Conservation (phyloP, 2,113 vertebrate species). For the Podiceps cristatus region DNA sequence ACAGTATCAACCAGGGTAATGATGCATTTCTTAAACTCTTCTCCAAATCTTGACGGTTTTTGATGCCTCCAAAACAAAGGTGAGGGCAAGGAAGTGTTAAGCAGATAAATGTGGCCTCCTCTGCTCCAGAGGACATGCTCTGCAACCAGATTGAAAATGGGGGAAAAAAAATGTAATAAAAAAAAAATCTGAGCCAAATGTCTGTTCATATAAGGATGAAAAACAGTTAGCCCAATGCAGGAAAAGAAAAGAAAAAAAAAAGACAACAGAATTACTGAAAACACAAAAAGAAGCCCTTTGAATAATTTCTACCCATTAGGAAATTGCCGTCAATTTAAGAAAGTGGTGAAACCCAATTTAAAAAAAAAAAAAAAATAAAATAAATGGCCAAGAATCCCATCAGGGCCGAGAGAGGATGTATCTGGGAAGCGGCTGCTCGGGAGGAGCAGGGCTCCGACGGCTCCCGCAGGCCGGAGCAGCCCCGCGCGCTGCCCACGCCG, state of each 20-base stretch:
- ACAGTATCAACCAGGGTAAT: accelerated
- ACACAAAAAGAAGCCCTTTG: neutral
- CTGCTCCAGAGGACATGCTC: neutral
- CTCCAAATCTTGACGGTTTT: neutral
- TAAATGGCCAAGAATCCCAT: neutral
- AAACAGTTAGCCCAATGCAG: neutral
- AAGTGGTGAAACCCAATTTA: neutral
- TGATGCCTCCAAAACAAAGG: neutral
- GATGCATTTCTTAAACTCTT: neutral
- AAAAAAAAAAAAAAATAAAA: no score
- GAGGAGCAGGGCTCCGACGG: neutral
- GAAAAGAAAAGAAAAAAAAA: neutral
- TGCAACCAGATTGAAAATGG: neutral
- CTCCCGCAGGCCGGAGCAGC: neutral
- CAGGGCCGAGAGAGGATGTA: neutral
- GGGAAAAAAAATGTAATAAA: neutral
- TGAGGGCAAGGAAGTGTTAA: neutral
- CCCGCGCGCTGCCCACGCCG: accelerated
- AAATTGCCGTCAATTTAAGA: neutral
- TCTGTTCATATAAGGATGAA: neutral
- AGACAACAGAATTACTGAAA: neutral
- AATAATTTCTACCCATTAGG: neutral
- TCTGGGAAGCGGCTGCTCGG: neutral
- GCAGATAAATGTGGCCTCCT: neutral
- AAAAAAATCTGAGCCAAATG: neutral